Evolutionary conservation across 2,797 vertebrate genomes (phyloP), one percentile per base, ranked within the genome.

Genomic region (Neosilurus mollespiculum): DNA sequence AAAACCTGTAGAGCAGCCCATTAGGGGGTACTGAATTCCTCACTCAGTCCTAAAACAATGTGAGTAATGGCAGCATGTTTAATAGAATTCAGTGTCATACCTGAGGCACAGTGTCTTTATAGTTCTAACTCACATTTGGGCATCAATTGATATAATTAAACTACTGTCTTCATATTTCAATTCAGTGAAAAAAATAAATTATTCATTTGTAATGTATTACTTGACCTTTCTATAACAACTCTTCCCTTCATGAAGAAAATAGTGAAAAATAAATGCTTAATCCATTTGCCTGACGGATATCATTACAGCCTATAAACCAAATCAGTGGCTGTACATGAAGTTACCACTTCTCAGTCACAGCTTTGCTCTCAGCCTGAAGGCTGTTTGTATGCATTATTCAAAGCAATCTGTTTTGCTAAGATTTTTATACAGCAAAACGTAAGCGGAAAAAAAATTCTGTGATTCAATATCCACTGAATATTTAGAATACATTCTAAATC

Each of bases 361-460:
- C 78, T 80, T 62, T 73, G 56, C 22, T 72, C 34, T 78, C 34
- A 83, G 78, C 81, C 83, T 62, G 14, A 78, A 71, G 77, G 80
- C 34, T 71, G 58, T 59, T 65, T 72, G 43, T 62, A 85, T 84
- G 80, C 80, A 83, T 87, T 72, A 86, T 86, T 86, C 49, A 89
- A 81, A 77, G 37, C 79, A 67, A 64, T 82, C 16, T 34, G 71
- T 65, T 75, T 81, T 73, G 69, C 77, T 81, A 67, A 26, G 65
- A 64, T 70, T 84, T 65, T 81, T 34, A 66, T 24, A 43, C 59
- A 83, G 64, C 24, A 76, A 80, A 77, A 43, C 72, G 72, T 51
- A 82, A 80, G 66, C 53, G 9, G 77, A 83, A 75, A 56, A 56
- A 69, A 86, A 85, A 9, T 76, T 65, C 71, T 37, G 15, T 26